Base-by-base conservation (phyloP, 2,113 vertebrate species). In the Xenopus laevis region DNA sequence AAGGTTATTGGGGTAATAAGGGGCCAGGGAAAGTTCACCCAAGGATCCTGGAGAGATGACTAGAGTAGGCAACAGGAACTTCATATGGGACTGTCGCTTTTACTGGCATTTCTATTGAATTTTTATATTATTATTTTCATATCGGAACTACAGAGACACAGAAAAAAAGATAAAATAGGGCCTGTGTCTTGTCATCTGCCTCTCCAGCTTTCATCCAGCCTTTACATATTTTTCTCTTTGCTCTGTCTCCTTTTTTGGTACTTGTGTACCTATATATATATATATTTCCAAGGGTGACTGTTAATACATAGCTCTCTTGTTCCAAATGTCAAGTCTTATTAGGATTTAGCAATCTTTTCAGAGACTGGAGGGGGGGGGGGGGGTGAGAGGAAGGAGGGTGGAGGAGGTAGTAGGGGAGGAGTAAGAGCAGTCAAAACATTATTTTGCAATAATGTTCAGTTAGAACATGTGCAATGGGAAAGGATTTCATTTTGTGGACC, bases 401-500 rank as follows among this genome's bases (percentile, higher is more conserved):
- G 45, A 50, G 30, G 12, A 27, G 57, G 45, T 58, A 40, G 47
- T 44, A 4, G 52, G 59, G 81, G 84, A 78, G 79, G 75, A 57
- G 60, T 61, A 66, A 79, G 71, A 80, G 88, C 86, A 81, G 79
- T 74, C 85, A 81, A 82, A 87, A 91, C 85, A 82, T 92, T 87
- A 92, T 93, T 92, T 93, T 88, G 86, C 87, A 88, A 86, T 89
- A 87, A 91, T 87, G 77, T 71, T 85, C 82, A 81, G 87, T 86
- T 84, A 84, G 89, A 86, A 82, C 86, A 87, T 80, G 90, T 87
- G 88, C 86, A 85, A 87, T 91, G 89, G 89, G 91, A 93, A 88
- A 87, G 88, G 87, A 88, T 92, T 93, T 55, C 30, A 77, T 62
- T 88, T 91, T 91, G 91, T 95, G 94, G 94, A 91, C 91, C 92